Conservation (phyloP, 2,113 vertebrate species). For the Coracopsis vasa region DNA sequence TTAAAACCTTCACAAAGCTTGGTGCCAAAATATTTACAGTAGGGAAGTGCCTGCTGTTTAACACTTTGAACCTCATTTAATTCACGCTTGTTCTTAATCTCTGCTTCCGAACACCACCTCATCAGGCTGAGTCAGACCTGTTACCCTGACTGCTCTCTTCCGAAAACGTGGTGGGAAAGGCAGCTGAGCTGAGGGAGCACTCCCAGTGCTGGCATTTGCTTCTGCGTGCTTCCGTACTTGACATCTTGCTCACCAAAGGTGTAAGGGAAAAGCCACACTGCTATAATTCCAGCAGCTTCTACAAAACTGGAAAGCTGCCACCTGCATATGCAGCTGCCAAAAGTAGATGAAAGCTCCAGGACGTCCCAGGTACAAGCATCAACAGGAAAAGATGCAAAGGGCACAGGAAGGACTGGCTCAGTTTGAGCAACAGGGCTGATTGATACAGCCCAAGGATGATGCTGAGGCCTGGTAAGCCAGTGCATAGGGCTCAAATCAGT, state of each 20-base stretch:
- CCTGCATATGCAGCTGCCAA: neutral
- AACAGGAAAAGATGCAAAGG: rapidly evolving
- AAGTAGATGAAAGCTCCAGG: neutral
- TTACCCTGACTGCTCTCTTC: neutral
- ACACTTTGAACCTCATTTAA: conserved; percentile 3
- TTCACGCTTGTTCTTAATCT: conserved; percentile 10
- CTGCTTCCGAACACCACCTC: neutral
- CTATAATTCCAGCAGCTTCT: neutral
- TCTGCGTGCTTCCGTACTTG: neutral
- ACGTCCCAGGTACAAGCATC: neutral
- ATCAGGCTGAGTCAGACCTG: neutral
- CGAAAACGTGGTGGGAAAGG: neutral
- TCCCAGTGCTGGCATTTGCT: rapidly evolving
- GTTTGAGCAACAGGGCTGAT: no score
- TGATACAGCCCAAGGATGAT: neutral
- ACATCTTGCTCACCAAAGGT: neutral
- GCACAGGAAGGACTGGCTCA: neutral
- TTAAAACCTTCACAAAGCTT: neutral
- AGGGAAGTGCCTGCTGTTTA: neutral
- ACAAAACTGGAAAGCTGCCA: neutral
- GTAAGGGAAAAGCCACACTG: neutral
- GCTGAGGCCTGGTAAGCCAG: neutral
- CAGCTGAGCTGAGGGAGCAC: rapidly evolving
- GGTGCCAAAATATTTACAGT: neutral
- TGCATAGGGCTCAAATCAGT: rapidly evolving